Conservation (phyloP, 2,888 invertebrate genomes). For the Saturnia japonica region DNA sequence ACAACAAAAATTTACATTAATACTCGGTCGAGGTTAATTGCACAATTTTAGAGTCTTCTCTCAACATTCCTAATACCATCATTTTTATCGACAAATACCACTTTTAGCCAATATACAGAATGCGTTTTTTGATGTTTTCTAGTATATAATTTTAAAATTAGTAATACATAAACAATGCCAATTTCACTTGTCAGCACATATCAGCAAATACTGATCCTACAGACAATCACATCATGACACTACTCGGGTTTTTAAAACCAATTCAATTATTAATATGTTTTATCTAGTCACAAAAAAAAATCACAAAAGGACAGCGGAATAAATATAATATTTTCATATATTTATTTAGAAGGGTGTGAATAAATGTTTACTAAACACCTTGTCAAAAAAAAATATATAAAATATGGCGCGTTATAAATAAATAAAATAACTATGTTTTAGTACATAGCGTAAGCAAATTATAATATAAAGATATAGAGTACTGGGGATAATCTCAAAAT, state of each 20-base stretch:
- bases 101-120: constrained; percentile 29
- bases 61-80: background rate
- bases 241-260: background rate
- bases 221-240: constrained; percentile 1
- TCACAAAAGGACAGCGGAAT: background rate
- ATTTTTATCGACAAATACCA: constrained; percentile 17
- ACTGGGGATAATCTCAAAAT: no score
- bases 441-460: no score
- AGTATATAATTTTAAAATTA: constrained; percentile 48
- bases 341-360: background rate
- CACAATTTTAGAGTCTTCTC: background rate
- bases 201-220: background rate
- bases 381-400: no score
- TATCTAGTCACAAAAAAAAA: no score
- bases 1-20: background rate
- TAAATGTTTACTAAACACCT: no score
- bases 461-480: no score
- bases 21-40: background rate
- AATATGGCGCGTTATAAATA: no score
- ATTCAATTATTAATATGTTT: background rate
- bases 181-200: constrained; percentile 26
- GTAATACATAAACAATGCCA: constrained; percentile 47
- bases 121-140: constrained; percentile 33
- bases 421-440: no score
- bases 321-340: background rate